A percentile compares a stretch with the other conserved stretches of the same genome.
Evolutionary conservation across 1,140 invertebrate genomes (phyloP).

Genomic region (Pseudomyrmex concolor): DNA sequence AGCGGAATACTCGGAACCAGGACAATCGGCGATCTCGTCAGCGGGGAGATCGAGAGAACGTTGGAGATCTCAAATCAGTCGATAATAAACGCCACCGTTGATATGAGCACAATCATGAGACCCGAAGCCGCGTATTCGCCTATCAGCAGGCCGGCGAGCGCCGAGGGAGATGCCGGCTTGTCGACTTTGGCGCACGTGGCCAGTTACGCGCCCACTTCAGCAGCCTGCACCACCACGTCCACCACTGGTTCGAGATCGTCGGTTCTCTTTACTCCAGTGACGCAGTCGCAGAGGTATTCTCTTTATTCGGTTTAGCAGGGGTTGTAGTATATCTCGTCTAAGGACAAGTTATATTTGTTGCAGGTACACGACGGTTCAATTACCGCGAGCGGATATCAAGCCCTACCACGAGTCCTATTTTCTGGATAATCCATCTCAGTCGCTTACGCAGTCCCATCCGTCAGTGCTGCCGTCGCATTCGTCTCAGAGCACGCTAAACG

Average conservation of each 20-base stretch:
- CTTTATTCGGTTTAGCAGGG: background rate
- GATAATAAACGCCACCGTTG: conserved; percentile 93
- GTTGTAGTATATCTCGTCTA: background rate
- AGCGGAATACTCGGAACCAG: conserved; percentile 86
- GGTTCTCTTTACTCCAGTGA: conserved; percentile 82
- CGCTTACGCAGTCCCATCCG: conserved; percentile 77
- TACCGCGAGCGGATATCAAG: conserved; percentile 90
- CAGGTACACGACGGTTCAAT: conserved; percentile 86
- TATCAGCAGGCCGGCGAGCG: conserved; percentile 89
- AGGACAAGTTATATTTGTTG: conserved; percentile 26
- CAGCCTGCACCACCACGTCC: conserved; percentile 74
- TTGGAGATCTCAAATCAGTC: conserved; percentile 94
- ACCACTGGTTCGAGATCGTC: conserved; percentile 81
- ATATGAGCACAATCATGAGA: conserved; percentile 90
- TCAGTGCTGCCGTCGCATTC: conserved; percentile 81
- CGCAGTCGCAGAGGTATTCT: conserved; percentile 81
- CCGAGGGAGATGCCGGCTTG: conserved; percentile 86
- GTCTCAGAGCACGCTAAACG: conserved; percentile 76
- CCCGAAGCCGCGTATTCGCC: conserved; percentile 86
- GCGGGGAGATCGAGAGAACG: conserved; percentile 94
- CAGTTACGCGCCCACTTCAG: conserved; percentile 82
- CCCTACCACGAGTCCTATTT: conserved; percentile 91
- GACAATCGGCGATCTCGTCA: conserved; percentile 94
- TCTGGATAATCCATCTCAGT: conserved; percentile 86
- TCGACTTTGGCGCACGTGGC: conserved; percentile 87